Base-by-base conservation (phyloP, 2,797 vertebrate genomes). In the Coracias cyanogaster region DNA sequence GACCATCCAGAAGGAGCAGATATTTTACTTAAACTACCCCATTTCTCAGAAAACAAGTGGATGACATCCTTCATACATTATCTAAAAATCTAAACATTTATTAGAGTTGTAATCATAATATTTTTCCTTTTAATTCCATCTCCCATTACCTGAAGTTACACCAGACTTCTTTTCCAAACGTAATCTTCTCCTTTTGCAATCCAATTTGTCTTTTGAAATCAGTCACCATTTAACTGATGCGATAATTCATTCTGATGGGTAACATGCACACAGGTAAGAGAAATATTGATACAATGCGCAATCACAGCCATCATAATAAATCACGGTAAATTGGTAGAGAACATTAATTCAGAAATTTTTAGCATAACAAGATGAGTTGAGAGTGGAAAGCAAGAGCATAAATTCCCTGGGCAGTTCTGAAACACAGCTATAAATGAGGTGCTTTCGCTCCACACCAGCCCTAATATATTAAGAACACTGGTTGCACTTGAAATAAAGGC, bases 401-500 rank as follows among this genome's bases (percentile, higher is more conserved):
- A 89, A 98, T 96, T 76, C 99, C 98, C 29, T 95, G 97, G 79
- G 97, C 91, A 62, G 98, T 97, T 64, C 93, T 88, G 96, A 98
- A 98, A 41, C 96, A 94, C 69, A 97, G 94, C 88, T 94, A 96
- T 96, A 43, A 98, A 54, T 45, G 84, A 54, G 90, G 31, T 89
- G 83, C 24, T 97, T 79, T 98, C 98, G 96, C 94, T 98, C 98
- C 98, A 98, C 74, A 97, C 97, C 61, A 98, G 92, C 66, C 98
- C 94, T 76, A 99, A 37, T 65, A 96, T 97, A 62, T 97, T 98
- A 81, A 96, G 94, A 43, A 92, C 96, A 41, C 93, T 95, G 70
- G 96, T 98, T 97, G 98, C 98, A 82, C 98, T 98, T 31, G 98
- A 99, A 95, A 98, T 97, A 58, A 99, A 98, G 31, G 97, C 98